Evolutionary conservation across 2,888 invertebrate species (phyloP).

Genomic region (Cordilura impudica): DNA sequence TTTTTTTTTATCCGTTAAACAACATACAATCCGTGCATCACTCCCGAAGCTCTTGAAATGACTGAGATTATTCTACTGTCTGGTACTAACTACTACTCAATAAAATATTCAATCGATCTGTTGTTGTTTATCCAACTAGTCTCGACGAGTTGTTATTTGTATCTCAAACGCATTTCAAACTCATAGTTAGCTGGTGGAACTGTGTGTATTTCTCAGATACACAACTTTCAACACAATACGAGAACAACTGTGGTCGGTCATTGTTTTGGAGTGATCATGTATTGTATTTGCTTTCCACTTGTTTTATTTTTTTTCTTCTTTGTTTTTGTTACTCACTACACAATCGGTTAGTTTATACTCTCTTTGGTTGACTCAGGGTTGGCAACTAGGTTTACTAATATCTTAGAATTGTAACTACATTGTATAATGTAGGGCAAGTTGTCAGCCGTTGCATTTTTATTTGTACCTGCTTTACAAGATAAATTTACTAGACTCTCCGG

Average conservation of each 20-base stretch:
- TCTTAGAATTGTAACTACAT: too few relatives aligned
- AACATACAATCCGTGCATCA: conserved; percentile 47
- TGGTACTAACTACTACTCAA: conserved; percentile 29
- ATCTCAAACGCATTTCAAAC: conserved; percentile 44
- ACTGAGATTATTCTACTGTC: conserved; percentile 59
- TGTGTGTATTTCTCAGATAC: conserved; percentile 25
- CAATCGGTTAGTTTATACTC: neutral
- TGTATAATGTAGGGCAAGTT: too few relatives aligned
- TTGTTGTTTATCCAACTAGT: conserved; percentile 28
- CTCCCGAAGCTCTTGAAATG: conserved; percentile 62
- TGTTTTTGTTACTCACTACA: neutral
- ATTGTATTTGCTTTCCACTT: conserved; percentile 24
- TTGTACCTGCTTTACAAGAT: too few relatives aligned
- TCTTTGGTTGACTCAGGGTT: neutral
- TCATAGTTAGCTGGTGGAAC: neutral
- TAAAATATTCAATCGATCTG: conserved; percentile 15
- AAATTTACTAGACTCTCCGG: too few relatives aligned
- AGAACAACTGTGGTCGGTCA: conserved; percentile 29
- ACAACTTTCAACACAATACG: conserved; percentile 10
- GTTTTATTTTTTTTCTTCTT: conserved; percentile 1
- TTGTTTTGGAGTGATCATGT: conserved; percentile 29
- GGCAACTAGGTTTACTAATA: too few relatives aligned
- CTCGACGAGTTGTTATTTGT: conserved; percentile 28
- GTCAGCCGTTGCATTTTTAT: too few relatives aligned
- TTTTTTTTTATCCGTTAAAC: conserved; percentile 34